Evolutionary conservation across 2,888 invertebrate species (phyloP).

Genomic region (Agrilus cyanescens): DNA sequence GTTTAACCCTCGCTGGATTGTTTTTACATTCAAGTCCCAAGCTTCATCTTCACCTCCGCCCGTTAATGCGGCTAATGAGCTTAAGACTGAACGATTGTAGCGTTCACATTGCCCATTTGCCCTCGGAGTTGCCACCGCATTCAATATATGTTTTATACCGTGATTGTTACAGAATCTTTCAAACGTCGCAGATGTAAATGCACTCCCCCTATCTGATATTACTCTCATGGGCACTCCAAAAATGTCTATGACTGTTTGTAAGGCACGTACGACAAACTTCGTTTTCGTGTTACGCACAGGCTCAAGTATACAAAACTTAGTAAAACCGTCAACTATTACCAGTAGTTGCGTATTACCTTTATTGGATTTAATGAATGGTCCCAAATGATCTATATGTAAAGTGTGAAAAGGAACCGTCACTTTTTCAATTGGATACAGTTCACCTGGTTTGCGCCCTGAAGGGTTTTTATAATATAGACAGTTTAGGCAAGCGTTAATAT

Average conservation of each 20-base stretch:
- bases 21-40: not conserved
- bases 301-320: no score
- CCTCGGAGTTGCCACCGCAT: constrained; percentile 1
- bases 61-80: not conserved
- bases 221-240: not conserved
- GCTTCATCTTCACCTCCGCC: not conserved
- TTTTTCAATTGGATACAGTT: no score
- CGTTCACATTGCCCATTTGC: constrained; percentile 4
- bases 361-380: no score
- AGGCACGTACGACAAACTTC: not conserved
- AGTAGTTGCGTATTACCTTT: no score
- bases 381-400: no score
- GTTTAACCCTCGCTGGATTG: not conserved
- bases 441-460: no score
- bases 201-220: not conserved
- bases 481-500: not conserved
- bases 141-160: not conserved
- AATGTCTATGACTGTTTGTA: no score
- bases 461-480: no score
- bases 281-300: not conserved
- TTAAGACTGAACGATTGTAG: not conserved
- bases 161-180: no score
- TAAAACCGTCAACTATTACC: no score
- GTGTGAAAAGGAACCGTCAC: no score
- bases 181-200: not conserved